Base-by-base conservation (phyloP, 2,888 invertebrate genomes). In the Drosophila dives region DNA sequence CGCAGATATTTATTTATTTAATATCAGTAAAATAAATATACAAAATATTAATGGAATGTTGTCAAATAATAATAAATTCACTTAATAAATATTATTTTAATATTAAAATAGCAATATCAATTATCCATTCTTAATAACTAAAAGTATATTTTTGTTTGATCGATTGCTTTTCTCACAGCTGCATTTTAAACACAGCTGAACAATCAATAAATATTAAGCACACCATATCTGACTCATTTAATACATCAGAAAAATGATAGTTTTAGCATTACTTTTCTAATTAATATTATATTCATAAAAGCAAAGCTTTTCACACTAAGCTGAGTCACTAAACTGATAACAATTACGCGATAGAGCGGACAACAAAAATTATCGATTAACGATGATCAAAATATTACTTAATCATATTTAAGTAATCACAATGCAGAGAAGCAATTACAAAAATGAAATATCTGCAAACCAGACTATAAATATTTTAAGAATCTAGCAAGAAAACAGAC, bases 171-270 rank as follows among this genome's bases (percentile, higher is more conserved):
- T 8, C 1, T 12, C 7, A 12, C 6, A 42, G 42, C 42, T 45
- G 20, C 20, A 45, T 7, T 45, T 20, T 0, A 23, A 45, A 15
- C 7, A 45, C 45, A 8, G 4, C 15, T 45, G 1, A 45, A 23
- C 3, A 15, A 15, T 45, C 23, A 8, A 45, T 23, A 11, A 23
- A 15, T 23, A 3, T 15, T 45, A 15, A 23, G 1, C 23, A 42
- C 2, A 20, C 10, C 4, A n/a, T 11, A 42, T 42, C 11, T n/a
- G 42, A n/a, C n/a, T 11, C 0, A 11, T n/a, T 42, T n/a, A n/a
- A 11, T 2, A 1, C 11, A 0, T n/a, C 11, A 7, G 1, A 20
- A 6, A 45, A 12, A 3, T 1, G 3, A 20, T 20, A 3, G 12
- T 12, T 7, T 20, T 45, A 3, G 12, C 1, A 12, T 45, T 0